Evolutionary conservation across 2,113 vertebrate species (phyloP), one percentile per base, ranked within the genome.

Genomic region (Nerophis lumbriciformis): DNA sequence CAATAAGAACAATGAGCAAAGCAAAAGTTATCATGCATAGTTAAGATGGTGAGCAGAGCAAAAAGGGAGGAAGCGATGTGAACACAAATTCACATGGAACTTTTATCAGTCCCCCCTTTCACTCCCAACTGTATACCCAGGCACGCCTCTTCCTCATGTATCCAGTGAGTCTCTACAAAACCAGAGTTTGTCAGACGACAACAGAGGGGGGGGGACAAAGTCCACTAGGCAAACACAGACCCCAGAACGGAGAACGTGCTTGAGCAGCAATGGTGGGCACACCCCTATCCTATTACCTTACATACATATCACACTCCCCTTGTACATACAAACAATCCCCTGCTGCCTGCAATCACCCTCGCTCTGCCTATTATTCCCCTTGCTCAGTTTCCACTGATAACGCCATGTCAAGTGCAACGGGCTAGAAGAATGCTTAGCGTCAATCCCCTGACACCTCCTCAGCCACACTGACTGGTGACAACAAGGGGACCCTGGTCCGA

Each of bases 41-140:
- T 67, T 51, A 21, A 68, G 67, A 76, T 52, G 58, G 59, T 53
- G 52, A 73, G 65, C 67, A 58, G 48, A 75, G 69, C 38, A 53
- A 67, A 58, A 78, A 47, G 61, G 48, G 19, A 51, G 72, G 68
- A 78, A 66, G 61, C 71, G 66, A 78, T 77, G 68, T 73, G 28
- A 28, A 28, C 28, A 28, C 28, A 28, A 73, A 83, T 77, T 81
- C 81, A 83, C 80, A 82, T 73, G 73, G 69, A 68, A 81, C 71
- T 57, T 77, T 76, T 73, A 67, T 78, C 72, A 56, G 28, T 28
- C 28, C 28, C 65, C 72, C 63, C 59, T 82, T 74, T 62, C 63
- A 60, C 55, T 77, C 72, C 60, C 28, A 28, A 28, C 28, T 28
- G 28, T 28, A 28, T 28, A 28, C 28, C 28, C 28, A 28, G 28